Conservation (phyloP, 2,888 invertebrate genomes). For the Clitarchus hookeri region DNA sequence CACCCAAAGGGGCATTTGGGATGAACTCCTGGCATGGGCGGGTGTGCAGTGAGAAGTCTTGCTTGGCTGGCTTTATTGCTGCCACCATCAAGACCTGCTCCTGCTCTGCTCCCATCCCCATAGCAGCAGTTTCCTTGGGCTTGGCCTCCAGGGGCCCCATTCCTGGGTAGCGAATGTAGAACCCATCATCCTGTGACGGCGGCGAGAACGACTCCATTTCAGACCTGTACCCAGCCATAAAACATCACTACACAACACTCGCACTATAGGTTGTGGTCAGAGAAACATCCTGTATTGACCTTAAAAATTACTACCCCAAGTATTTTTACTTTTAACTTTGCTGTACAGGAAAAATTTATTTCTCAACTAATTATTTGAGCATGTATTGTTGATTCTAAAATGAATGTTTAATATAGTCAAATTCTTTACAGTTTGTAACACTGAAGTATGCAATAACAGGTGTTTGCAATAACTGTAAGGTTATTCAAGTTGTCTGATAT, state of each 20-base stretch:
- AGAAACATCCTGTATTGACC: too few species aligned
- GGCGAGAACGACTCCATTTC: constrained; percentile 69
- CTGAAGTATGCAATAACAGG: too few species aligned
- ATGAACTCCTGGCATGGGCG: constrained; percentile 69
- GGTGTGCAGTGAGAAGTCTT: constrained; percentile 51
- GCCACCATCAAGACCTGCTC: not conserved
- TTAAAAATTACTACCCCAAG: too few species aligned
- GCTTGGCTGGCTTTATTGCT: constrained; percentile 17
- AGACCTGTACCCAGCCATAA: constrained; percentile 54
- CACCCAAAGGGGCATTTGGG: constrained; percentile 38
- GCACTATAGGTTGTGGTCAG: too few species aligned
- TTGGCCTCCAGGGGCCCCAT: constrained; percentile 29
- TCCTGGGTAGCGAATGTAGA: constrained; percentile 67
- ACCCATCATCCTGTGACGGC: constrained; percentile 75
- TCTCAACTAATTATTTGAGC: too few species aligned
- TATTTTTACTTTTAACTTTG: too few species aligned
- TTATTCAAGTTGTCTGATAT: too few species aligned
- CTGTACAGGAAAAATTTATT: too few species aligned
- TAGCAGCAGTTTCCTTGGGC: constrained; percentile 12
- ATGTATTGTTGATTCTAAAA: too few species aligned
- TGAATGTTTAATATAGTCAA: too few species aligned
- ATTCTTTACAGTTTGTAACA: too few species aligned
- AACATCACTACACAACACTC: constrained; percentile 20
- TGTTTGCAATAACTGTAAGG: too few species aligned
- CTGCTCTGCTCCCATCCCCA: constrained; percentile 47